These are phyloP conservation scores for Rhodinocichla rosea DNA, from an alignment of 2,113 vertebrate genomes.

Conservation along the genomic window DNA sequence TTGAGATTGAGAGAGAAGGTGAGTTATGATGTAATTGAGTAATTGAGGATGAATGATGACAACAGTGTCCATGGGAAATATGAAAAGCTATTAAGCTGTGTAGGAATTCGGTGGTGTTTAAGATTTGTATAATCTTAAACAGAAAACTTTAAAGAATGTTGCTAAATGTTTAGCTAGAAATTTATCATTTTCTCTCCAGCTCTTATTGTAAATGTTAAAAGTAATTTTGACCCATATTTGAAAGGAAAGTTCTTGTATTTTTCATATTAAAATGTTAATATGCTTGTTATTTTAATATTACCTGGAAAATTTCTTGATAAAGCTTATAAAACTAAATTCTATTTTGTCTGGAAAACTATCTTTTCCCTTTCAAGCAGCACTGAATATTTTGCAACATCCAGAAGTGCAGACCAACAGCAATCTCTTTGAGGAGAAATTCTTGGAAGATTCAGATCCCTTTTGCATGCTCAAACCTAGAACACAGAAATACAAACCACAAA, in stretches of 20 bases:
- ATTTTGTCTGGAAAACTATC: not conserved
- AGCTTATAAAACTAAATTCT: not conserved
- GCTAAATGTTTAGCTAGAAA: not conserved
- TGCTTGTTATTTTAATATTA: not conserved
- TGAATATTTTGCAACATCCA: not conserved
- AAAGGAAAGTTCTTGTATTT: not conserved
- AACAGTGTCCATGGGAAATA: not conserved
- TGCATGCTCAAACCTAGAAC: not conserved
- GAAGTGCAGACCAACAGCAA: not conserved
- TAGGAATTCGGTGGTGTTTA: not conserved
- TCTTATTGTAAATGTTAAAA: not conserved
- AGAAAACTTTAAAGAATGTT: not conserved
- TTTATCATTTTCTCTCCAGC: not conserved
- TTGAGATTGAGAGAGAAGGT: not conserved
- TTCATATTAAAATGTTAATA: not conserved
- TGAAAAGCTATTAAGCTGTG: not conserved
- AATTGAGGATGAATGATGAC: not conserved
- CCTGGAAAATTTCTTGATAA: not conserved
- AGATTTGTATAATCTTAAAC: not conserved
- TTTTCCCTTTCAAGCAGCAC: not conserved
- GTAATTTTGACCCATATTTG: not conserved
- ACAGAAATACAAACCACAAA: not conserved
- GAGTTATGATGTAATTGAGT: not conserved
- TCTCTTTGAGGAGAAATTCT: not conserved
- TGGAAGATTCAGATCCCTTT: not conserved